A percentile compares a stretch with the other conserved stretches of the same genome.
Evolutionary conservation across 2,113 vertebrate genomes (phyloP).

Genomic region (Typhlomys cinereus): DNA sequence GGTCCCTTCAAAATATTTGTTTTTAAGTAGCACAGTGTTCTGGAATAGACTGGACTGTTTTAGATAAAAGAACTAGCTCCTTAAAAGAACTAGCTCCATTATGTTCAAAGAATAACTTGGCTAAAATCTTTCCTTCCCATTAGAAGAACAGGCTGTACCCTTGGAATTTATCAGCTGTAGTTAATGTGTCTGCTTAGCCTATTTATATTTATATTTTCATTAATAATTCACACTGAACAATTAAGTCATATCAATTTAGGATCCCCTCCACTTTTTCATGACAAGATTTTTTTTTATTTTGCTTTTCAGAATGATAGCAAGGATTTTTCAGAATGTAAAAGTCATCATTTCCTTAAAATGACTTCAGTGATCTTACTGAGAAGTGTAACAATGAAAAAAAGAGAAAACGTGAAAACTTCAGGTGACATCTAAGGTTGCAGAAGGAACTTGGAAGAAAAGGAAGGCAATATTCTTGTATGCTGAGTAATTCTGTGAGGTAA

Average conservation of each 20-base stretch:
- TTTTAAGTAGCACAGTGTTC: slow-evolving; percentile 39
- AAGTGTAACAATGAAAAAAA: not conserved
- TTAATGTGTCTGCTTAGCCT: not conserved
- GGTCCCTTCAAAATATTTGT: slow-evolving; percentile 24
- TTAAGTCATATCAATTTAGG: slow-evolving; percentile 17
- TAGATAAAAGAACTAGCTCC: slow-evolving; percentile 60
- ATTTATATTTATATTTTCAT: slow-evolving; percentile 42
- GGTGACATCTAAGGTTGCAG: not conserved
- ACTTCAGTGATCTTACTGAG: not conserved
- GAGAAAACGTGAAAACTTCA: not conserved
- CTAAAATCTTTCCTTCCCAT: slow-evolving; percentile 26
- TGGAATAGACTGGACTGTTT: slow-evolving; percentile 52
- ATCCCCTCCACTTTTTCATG: not conserved
- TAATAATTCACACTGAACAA: slow-evolving; percentile 54
- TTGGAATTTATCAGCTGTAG: slow-evolving; percentile 34
- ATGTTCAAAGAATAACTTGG: slow-evolving; percentile 24
- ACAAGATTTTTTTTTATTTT: slow-evolving; percentile 17
- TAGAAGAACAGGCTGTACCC: slow-evolving; percentile 48
- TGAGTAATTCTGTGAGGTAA: not conserved
- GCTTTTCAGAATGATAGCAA: not conserved
- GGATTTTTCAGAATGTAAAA: slow-evolving; percentile 27
- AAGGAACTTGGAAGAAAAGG: not conserved
- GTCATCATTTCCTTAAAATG: not conserved
- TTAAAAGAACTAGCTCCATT: slow-evolving; percentile 62
- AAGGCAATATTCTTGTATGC: rapidly evolving